Base-by-base conservation (phyloP, 2,113 vertebrate species). In the Amphiprion percula region DNA sequence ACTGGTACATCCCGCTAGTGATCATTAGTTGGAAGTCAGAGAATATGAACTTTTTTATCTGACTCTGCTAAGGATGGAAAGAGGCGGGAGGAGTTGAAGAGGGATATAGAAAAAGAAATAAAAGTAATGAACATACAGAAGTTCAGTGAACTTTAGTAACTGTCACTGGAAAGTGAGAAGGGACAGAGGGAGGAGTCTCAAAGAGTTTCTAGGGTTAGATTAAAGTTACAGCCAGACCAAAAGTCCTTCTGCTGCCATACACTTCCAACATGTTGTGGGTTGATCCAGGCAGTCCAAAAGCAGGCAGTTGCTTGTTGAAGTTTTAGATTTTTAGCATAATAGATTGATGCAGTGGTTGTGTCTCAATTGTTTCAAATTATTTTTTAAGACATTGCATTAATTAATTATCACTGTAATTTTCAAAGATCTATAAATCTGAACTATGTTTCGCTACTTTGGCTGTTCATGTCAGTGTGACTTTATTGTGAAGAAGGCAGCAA, bases 161-260 rank as follows among this genome's bases (percentile, higher is more conserved):
- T 30, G 30, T 30, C 30, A 30, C 30, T 30, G 30, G 30, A 30
- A 30, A 30, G 30, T 5, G 30, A 4, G 5, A 30, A 30, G 30
- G 33, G 7, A 37, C 6, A 9, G 9, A 10, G 14, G 62, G 26
- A 55, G 44, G 66, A 63, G 33, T 58, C 17, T 21, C 19, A 8
- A 37, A 50, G 7, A 49, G 26, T 9, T 9, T 37, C 33, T 37
- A 10, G 7, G 39, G 16, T 53, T 53, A 10, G 33, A 46, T n/a
- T 54, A 1, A 37, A 60, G 53, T 53, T 16, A 63, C 50, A 58
- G 24, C 21, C 67, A 66, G 17, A 66, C 26, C 33, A 33, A n/a
- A 49, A 49, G 24, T 79, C 46, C 15, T 24, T 50, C 5, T 49
- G 2, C 30, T 30, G 30, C 30, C 4, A 6, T 30, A 30, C 30